A percentile compares a stretch with the other conserved stretches of the same genome.
phyloP scores from a whole-genome alignment of 2,888 invertebrate species.

The Ochropacha duplaris region DNA sequence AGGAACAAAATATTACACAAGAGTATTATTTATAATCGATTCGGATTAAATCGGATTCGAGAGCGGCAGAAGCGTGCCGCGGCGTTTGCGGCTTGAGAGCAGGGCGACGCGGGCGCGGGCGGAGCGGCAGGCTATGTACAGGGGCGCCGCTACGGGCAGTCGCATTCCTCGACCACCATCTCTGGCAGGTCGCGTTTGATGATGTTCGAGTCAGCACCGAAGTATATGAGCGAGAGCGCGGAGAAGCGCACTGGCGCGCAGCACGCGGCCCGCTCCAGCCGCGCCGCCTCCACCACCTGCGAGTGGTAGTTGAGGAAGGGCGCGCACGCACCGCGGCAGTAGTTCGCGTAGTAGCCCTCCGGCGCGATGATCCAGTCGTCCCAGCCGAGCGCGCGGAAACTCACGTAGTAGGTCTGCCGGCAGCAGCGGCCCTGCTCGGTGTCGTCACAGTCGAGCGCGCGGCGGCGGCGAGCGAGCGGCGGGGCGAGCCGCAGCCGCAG shows the following conservation, averaged over 20 bases:
- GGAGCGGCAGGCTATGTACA: slow-evolving; percentile 60
- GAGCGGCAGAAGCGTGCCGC: slow-evolving; percentile 75
- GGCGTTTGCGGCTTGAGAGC: slow-evolving; percentile 49
- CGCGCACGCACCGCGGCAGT: slow-evolving; percentile 95
- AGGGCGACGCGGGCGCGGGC: slow-evolving; percentile 37
- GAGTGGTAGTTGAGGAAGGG: slow-evolving; percentile 94
- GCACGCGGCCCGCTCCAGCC: slow-evolving; percentile 94
- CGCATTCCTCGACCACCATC: slow-evolving; percentile 98
- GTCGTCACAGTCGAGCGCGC: slow-evolving; percentile 92
- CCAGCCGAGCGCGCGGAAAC: slow-evolving; percentile 95
- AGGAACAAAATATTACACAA: slow-evolving; percentile 83
- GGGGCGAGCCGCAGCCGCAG: slow-evolving; percentile 90
- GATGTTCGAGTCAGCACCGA: slow-evolving; percentile 94
- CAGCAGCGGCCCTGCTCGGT: slow-evolving; percentile 85
- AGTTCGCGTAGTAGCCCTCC: slow-evolving; percentile 95
- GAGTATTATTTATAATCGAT: slow-evolving; percentile 81
- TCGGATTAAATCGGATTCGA: slow-evolving; percentile 77
- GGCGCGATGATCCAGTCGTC: slow-evolving; percentile 97
- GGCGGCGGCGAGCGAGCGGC: slow-evolving; percentile 87
- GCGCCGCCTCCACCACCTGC: slow-evolving; percentile 94
- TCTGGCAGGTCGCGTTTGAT: slow-evolving; percentile 96
- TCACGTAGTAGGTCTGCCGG: slow-evolving; percentile 95
- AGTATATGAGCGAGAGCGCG: slow-evolving; percentile 95
- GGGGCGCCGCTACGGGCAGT: slow-evolving; percentile 88
- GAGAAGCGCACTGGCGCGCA: slow-evolving; percentile 96